A percentile compares a stretch with the other conserved stretches of the same genome.
These are phyloP conservation scores for Latrodectus geometricus DNA, from an alignment of 1,140 invertebrate species.

Conservation along the genomic window DNA sequence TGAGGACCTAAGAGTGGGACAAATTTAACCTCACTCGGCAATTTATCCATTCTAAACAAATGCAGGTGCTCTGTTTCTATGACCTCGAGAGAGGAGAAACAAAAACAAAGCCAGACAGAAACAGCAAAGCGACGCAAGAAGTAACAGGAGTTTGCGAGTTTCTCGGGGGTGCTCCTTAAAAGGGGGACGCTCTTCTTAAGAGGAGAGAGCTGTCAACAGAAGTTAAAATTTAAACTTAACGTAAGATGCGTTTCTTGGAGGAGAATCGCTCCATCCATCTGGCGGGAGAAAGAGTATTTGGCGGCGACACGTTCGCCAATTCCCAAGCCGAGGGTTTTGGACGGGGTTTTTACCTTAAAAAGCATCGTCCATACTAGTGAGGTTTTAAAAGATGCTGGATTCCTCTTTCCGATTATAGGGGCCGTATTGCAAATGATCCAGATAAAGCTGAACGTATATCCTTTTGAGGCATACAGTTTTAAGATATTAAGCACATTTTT, in stretches of 20 bases:
- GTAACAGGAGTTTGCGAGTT: constrained; percentile 26
- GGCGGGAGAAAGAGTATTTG: constrained; percentile 18
- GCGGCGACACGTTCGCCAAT: constrained; percentile 52
- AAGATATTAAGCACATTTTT: too few species aligned
- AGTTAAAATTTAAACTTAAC: constrained; percentile 61
- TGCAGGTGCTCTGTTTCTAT: constrained; percentile 52
- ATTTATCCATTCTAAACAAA: constrained; percentile 55
- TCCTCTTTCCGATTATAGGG: not conserved
- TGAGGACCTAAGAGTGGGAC: not conserved
- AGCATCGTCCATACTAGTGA: constrained; percentile 21
- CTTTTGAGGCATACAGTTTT: too few species aligned
- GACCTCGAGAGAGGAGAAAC: constrained; percentile 22
- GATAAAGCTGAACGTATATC: too few species aligned
- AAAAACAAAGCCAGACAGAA: constrained; percentile 1
- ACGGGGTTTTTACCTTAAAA: constrained; percentile 14
- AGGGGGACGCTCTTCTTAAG: constrained; percentile 1
- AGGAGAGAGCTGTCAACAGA: constrained; percentile 53
- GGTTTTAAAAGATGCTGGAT: constrained; percentile 55
- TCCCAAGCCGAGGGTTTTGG: constrained; percentile 17
- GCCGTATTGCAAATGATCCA: not conserved
- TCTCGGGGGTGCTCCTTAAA: constrained; percentile 12
- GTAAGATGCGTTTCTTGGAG: constrained; percentile 5
- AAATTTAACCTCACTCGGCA: constrained; percentile 50
- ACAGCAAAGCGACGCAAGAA: not conserved
- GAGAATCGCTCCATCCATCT: constrained; percentile 5